phyloP scores from a whole-genome alignment of 2,113 vertebrate genomes.

The Scartelaos histophorus region DNA sequence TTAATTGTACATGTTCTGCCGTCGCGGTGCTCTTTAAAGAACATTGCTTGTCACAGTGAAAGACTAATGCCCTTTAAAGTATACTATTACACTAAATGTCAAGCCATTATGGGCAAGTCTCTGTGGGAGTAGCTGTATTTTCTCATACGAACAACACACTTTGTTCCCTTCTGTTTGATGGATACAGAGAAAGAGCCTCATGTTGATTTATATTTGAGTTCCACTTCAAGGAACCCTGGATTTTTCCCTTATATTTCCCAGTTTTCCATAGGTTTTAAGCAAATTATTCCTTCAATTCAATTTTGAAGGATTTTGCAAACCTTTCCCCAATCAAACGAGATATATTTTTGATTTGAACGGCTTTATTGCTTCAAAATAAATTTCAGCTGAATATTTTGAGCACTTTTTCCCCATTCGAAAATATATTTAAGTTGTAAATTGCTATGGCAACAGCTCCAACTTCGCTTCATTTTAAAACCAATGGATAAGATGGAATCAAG shows the following conservation, averaged over 20 bases:
- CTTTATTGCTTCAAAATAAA: too few relatives aligned
- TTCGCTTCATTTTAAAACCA: too few relatives aligned
- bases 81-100: constrained; percentile 9
- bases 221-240: neutral
- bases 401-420: too few relatives aligned
- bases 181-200: constrained; percentile 15
- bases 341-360: too few relatives aligned
- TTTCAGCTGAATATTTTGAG: too few relatives aligned
- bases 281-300: too few relatives aligned
- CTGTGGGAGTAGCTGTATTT: neutral
- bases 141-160: constrained; percentile 7
- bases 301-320: too few relatives aligned
- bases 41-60: constrained; percentile 7
- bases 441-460: too few relatives aligned
- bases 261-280: too few relatives aligned
- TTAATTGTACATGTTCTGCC: neutral
- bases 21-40: neutral
- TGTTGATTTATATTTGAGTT: constrained; percentile 38
- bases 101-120: constrained; percentile 7
- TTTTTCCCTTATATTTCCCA: neutral
- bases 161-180: constrained; percentile 5
- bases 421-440: too few relatives aligned
- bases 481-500: too few relatives aligned
- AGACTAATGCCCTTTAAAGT: constrained; percentile 14
- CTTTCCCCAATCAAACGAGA: too few relatives aligned